These are phyloP conservation scores for Chrysocyon brachyurus DNA, from an alignment of 2,797 vertebrate species.

Conservation along the genomic window DNA sequence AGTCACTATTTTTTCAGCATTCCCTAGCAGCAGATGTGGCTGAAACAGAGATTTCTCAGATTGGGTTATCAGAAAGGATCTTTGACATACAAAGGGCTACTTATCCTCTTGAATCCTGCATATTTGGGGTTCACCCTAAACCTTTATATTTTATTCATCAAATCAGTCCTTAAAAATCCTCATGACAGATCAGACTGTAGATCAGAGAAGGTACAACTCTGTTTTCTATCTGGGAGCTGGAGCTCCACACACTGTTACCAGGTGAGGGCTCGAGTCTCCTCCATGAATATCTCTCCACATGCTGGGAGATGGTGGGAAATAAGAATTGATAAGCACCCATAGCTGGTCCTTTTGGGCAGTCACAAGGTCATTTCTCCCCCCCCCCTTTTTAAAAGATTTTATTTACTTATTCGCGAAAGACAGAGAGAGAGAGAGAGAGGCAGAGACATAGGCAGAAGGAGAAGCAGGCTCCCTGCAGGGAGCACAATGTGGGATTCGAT, in stretches of 20 bases:
- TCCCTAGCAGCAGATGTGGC: background rate
- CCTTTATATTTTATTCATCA: conserved; percentile 24
- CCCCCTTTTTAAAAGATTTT: no score
- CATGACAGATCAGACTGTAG: background rate
- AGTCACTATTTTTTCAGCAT: background rate
- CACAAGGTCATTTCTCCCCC: no score
- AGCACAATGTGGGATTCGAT: no score
- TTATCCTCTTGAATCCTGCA: background rate
- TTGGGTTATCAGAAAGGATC: background rate
- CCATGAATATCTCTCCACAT: background rate
- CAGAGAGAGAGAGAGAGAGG: no score
- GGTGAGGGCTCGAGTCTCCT: background rate
- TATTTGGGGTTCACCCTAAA: background rate
- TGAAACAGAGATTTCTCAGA: background rate
- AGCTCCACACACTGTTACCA: accelerated
- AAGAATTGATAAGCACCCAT: background rate
- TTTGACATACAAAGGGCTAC: background rate
- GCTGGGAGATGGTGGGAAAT: background rate
- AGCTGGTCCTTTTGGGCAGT: background rate
- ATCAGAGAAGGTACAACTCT: background rate
- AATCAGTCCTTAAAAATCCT: background rate
- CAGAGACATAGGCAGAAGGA: no score
- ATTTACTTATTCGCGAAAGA: no score
- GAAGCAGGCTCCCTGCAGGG: no score
- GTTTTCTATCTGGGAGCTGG: background rate